Evolutionary conservation across 1,140 invertebrate genomes (phyloP), one percentile per base, ranked within the genome.

Genomic region (Bombus terrestris): DNA sequence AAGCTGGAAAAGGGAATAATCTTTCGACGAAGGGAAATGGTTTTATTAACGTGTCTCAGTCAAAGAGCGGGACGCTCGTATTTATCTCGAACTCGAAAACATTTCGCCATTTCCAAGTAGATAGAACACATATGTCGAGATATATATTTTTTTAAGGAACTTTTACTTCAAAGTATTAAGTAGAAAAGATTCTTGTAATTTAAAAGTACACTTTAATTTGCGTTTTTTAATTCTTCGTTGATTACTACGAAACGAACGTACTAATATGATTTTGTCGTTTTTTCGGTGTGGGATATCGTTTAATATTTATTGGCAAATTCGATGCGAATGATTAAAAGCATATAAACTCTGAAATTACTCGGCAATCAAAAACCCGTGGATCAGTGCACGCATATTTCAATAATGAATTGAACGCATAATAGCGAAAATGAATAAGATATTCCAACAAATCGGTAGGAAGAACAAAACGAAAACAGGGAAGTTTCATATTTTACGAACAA

Each of bases 1-100:
- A 35, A n/a, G 39, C 25, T 25, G 22, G 53, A 41, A 69, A n/a
- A 79, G 22, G 39, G 37, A 71, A 71, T 79, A 79, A 84, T 84
- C 68, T 79, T 57, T n/a, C 32, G 22, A 28, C 53, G 59, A 62
- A 62, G 59, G 25, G 74, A 25, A 71, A 78, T 35, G 47, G 32
- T 78, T 78, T 71, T 77, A 68, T 59, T n/a, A 68, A 15, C 73
- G 43, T 35, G 35, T 15, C 73, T 22, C 22, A 18, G 35, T 1
- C 35, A 47, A 32, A 39, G 28, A 13, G 1, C 32, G 32, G 47
- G 18, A 68, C 39, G 35, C 9, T 68, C 15, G 18, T 32, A 39
- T 32, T 68, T 41, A 74, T 57, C 76, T 32, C 6, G 32, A 18
- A 28, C 37, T n/a, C 18, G 6, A 37, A 62, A 57, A 28, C 15